A percentile compares a stretch with the other conserved stretches of the same genome.
phyloP scores from a whole-genome alignment of 2,113 vertebrate genomes.

The Chascanopsetta lugubris region DNA sequence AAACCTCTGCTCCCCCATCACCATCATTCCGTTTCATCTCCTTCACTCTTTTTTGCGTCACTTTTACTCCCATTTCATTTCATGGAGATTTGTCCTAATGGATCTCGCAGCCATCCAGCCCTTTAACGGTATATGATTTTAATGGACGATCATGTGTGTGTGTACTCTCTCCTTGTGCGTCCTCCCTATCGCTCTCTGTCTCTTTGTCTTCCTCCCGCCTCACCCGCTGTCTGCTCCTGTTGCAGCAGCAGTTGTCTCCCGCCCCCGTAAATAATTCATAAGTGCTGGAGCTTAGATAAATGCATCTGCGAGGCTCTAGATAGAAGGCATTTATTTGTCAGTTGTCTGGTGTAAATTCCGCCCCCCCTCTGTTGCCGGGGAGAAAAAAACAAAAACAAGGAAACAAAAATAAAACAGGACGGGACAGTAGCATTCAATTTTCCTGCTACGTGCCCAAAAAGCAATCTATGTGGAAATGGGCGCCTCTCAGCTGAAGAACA shows the following conservation, averaged over 20 bases:
- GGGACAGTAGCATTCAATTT: conserved; percentile 64
- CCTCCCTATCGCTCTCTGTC: conserved; percentile 40
- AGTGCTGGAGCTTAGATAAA: conserved; percentile 66
- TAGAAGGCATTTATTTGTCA: conserved; percentile 51
- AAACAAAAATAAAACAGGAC: conserved; percentile 11
- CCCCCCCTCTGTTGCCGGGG: not conserved
- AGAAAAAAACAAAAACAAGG: not conserved
- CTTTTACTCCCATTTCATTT: conserved; percentile 78
- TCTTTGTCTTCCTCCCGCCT: conserved; percentile 8
- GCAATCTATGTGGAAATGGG: conserved; percentile 75
- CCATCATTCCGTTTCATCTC: conserved; percentile 63
- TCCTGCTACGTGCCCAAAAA: conserved; percentile 57
- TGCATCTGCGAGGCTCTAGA: conserved; percentile 59
- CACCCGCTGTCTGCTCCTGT: conserved; percentile 27
- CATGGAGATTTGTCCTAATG: conserved; percentile 77
- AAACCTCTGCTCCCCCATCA: conserved; percentile 39
- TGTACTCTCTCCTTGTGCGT: not conserved
- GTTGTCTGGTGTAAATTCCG: conserved; percentile 43
- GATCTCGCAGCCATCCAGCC: conserved; percentile 66
- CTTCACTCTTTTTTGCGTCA: conserved; percentile 55
- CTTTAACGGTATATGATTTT: conserved; percentile 65
- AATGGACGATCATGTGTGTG: conserved; percentile 49
- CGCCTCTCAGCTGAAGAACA: conserved; percentile 53
- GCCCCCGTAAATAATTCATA: conserved; percentile 71
- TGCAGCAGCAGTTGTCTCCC: conserved; percentile 42